These are phyloP conservation scores for Hyles lineata DNA, from an alignment of 2,888 invertebrate genomes.

Conservation along the genomic window DNA sequence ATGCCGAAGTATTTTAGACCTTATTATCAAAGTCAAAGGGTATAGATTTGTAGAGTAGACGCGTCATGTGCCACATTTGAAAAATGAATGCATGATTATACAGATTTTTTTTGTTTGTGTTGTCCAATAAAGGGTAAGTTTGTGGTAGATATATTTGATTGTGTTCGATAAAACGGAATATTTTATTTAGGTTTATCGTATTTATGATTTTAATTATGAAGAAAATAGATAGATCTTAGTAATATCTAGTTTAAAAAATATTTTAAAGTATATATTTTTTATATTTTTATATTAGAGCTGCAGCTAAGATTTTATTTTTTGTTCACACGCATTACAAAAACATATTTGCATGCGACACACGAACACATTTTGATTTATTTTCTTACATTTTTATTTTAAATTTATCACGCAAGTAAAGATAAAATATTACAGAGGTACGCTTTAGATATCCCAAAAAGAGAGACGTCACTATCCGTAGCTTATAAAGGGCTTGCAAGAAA, in stretches of 20 bases:
- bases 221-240: background rate
- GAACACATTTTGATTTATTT: too few relatives aligned
- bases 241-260: background rate
- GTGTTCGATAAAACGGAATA: background rate
- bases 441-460: background rate
- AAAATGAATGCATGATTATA: slow-evolving; percentile 15
- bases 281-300: too few relatives aligned
- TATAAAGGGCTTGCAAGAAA: too few relatives aligned
- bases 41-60: slow-evolving; percentile 37
- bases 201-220: background rate
- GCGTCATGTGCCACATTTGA: background rate
- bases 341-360: too few relatives aligned
- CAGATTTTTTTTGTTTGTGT: slow-evolving; percentile 16
- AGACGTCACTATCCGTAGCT: too few relatives aligned
- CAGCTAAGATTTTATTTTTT: background rate
- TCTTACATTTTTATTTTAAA: too few relatives aligned
- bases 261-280: too few relatives aligned
- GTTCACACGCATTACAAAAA: background rate
- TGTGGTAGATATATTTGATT: slow-evolving; percentile 2
- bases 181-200: background rate
- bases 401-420: too few relatives aligned
- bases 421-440: background rate
- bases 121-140: slow-evolving; percentile 1
- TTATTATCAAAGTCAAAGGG: slow-evolving; percentile 34
- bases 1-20: slow-evolving; percentile 50